These are phyloP conservation scores for Botrylloides violaceus DNA, from an alignment of 23 tunicate genomes.

Conservation along the genomic window DNA sequence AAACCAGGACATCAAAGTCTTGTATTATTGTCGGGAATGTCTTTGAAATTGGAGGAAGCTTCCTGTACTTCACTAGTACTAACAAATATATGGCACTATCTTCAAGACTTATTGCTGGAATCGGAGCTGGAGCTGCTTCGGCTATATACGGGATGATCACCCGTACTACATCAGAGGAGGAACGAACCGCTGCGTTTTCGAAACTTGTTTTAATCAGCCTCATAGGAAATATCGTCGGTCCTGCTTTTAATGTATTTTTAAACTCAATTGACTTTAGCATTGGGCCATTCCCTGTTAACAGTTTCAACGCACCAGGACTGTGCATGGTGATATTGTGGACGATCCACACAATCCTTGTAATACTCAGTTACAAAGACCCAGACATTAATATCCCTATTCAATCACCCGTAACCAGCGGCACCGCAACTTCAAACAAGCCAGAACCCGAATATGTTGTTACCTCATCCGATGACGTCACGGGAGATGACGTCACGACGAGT, in stretches of 20 bases:
- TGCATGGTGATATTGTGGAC: conserved; percentile 62
- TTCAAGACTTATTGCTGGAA: conserved; percentile 26
- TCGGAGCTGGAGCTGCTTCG: conserved; percentile 23
- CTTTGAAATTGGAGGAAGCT: conserved; percentile 58
- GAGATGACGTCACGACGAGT: too few species aligned
- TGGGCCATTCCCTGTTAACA: conserved; percentile 24
- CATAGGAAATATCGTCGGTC: conserved; percentile 18
- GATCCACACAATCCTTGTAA: conserved; percentile 34
- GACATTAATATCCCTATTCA: too few species aligned
- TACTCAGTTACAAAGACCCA: conserved; percentile 43
- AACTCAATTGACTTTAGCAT: conserved; percentile 42
- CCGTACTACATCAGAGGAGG: conserved; percentile 7
- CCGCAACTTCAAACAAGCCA: too few species aligned
- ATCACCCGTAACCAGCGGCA: too few species aligned
- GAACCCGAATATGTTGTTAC: too few species aligned
- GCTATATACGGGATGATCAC: conserved; percentile 21
- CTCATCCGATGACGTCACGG: too few species aligned
- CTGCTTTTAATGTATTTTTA: conserved; percentile 48
- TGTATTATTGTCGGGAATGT: conserved; percentile 53
- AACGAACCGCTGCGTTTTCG: conserved; percentile 18
- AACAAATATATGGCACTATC: conserved; percentile 24
- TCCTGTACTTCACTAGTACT: conserved; percentile 17
- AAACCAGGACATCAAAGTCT: conserved; percentile 44
- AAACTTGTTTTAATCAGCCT: conserved; percentile 10
- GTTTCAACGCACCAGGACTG: conserved; percentile 19